Base-by-base conservation (phyloP, 1,140 invertebrate genomes). In the Drosophila kikkawai region DNA sequence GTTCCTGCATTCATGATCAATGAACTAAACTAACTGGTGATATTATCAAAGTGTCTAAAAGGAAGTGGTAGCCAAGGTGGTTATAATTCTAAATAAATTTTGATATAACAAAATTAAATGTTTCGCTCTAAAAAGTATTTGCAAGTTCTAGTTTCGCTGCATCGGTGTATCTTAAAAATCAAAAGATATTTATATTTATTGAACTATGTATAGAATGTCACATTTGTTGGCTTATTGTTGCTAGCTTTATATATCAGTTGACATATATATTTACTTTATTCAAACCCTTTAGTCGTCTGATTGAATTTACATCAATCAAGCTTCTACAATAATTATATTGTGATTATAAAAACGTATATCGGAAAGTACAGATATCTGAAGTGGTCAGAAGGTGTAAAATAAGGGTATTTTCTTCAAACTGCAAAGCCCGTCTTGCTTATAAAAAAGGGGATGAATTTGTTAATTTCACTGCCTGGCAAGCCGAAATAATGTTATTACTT, bases 401-500 rank as follows among this genome's bases (percentile, higher is more conserved):
- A 68, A 45, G 63, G 55, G 45, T 37, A 42, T 68, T 60, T 47
- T 2, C 34, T 13, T 45, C n/a, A 19, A 17, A 39, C 22, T 32
- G 19, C 11, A 45, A 45, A 32, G 9, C 12, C 50, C 32, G 12
- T 37, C 51, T 13, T 44, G 13, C 29, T 41, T 11, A 15, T 26
- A 34, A 17, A 37, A 42, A 15, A 39, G 61, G 80, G 75, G 67
- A 56, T 82, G 75, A 77, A 77, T 78, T 82, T 82, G 63, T 79
- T 82, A 73, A 87, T 85, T 87, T 85, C 48, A 60, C 63, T 82
- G 69, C 48, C 63, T 55, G 65, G 45, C 48, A 55, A 79, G 64
- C 67, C 82, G 79, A 80, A 85, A 85, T 87, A 79, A 87, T 77
- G 61, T 44, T 61, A 77, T 87, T 87, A 80, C 55, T 64, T 42